A percentile compares a stretch with the other conserved stretches of the same genome.
phyloP scores from a whole-genome alignment of 2,888 invertebrate genomes.

The Thera obeliscata region DNA sequence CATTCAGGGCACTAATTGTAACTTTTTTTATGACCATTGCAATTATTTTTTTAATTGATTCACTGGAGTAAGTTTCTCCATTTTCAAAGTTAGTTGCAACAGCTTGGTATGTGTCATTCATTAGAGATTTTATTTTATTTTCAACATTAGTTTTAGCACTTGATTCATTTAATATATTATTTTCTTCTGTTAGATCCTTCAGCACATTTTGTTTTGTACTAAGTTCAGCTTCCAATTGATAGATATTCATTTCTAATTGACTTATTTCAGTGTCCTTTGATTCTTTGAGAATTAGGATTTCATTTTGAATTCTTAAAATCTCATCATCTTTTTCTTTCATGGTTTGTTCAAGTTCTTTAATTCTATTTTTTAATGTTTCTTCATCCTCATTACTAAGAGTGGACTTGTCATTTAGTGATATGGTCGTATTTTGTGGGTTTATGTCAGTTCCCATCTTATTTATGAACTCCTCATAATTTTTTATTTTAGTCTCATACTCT shows the following conservation, averaged over 20 bases:
- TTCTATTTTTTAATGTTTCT: slow-evolving; percentile 42
- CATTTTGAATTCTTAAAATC: slow-evolving; percentile 50
- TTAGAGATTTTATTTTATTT: slow-evolving; percentile 64
- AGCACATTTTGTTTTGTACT: slow-evolving; percentile 27
- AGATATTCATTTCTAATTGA: slow-evolving; percentile 47
- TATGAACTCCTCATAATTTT: slow-evolving; percentile 66
- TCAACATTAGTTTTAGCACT: slow-evolving; percentile 41
- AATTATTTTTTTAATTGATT: slow-evolving; percentile 61
- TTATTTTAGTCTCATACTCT: slow-evolving; percentile 77
- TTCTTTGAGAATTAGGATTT: slow-evolving; percentile 49
- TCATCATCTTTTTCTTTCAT: slow-evolving; percentile 52
- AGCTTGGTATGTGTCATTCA: slow-evolving; percentile 73
- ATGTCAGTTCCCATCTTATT: slow-evolving; percentile 47
- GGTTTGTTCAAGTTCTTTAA: slow-evolving; percentile 47
- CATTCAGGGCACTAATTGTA: slow-evolving; percentile 61
- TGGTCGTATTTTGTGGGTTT: slow-evolving; percentile 33
- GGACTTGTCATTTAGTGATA: not conserved
- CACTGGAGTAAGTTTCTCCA: slow-evolving; percentile 60
- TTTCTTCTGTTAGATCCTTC: slow-evolving; percentile 26
- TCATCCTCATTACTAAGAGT: slow-evolving; percentile 27
- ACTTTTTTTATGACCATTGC: slow-evolving; percentile 69
- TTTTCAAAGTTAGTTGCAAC: slow-evolving; percentile 65
- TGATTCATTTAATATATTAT: slow-evolving; percentile 37
- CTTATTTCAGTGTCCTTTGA: slow-evolving; percentile 42
- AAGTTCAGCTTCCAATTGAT: slow-evolving; percentile 47